Percentiles rank a stretch among this genome's conserved stretches.
These are phyloP conservation scores for Rhyacophila brunnea DNA, from an alignment of 1,140 invertebrate genomes.

Conservation along the genomic window DNA sequence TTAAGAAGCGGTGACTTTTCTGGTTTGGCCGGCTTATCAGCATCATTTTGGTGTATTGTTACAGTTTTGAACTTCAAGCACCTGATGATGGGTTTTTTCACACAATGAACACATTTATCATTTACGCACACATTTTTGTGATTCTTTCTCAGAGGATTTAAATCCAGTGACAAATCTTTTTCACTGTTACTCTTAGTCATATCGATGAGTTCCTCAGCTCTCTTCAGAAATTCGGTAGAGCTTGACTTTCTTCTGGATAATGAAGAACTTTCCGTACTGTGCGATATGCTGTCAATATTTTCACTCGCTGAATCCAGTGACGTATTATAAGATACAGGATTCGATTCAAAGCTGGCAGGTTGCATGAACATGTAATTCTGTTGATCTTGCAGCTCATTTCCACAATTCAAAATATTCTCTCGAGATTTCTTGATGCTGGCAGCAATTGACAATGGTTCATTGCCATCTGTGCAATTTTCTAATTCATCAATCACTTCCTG, in stretches of 20 bases:
- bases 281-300: background rate
- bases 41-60: background rate
- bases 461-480: slow-evolving; percentile 49
- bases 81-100: slow-evolving; percentile 2
- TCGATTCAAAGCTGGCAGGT: slow-evolving; percentile 32
- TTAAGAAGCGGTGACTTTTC: slow-evolving; percentile 46
- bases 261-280: slow-evolving; percentile 13
- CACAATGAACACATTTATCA: slow-evolving; percentile 30
- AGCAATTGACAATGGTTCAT: slow-evolving; percentile 42
- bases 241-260: slow-evolving; percentile 41
- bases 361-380: slow-evolving; percentile 49
- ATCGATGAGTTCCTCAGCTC: slow-evolving; percentile 45
- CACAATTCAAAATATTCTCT: slow-evolving; percentile 39
- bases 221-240: slow-evolving; percentile 51
- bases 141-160: slow-evolving; percentile 44
- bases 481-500: slow-evolving; percentile 55
- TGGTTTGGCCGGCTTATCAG: slow-evolving; percentile 40
- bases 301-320: background rate
- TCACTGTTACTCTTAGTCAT: slow-evolving; percentile 37
- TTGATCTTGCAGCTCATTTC: slow-evolving; percentile 35
- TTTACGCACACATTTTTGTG: slow-evolving; percentile 44
- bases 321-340: no score
- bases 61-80: background rate
- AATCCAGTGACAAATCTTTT: slow-evolving; percentile 43
- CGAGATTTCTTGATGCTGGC: background rate